phyloP scores from a whole-genome alignment of 2,113 vertebrate genomes.

The Triplophysa rosa region DNA sequence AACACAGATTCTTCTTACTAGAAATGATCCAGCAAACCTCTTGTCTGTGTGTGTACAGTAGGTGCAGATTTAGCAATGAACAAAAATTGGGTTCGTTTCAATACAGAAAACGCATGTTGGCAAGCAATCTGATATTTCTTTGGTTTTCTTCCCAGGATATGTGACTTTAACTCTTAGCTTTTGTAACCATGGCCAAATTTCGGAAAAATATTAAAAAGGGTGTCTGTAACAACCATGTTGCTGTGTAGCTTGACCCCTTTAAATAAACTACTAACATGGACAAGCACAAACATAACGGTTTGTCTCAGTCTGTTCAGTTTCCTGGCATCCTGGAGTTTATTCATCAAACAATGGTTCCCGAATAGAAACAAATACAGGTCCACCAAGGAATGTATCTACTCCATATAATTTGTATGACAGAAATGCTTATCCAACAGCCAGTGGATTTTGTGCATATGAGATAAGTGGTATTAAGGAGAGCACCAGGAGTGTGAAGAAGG shows the following conservation, averaged over 20 bases:
- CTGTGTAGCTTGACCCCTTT: neutral
- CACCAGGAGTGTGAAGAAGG: neutral
- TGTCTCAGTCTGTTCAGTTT: neutral
- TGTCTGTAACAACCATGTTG: neutral
- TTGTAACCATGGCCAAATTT: no score
- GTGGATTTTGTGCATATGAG: no score
- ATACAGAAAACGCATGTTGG: no score
- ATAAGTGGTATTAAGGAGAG: neutral
- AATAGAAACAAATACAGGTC: conserved; percentile 14
- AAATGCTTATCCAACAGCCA: no score
- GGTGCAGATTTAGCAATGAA: no score
- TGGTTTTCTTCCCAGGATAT: no score
- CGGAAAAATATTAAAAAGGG: no score
- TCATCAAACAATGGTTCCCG: conserved; percentile 7
- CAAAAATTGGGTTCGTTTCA: no score
- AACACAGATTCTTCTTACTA: neutral
- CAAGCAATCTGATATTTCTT: no score
- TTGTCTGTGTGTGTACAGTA: neutral
- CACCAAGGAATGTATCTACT: no score
- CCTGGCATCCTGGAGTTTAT: neutral
- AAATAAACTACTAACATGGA: neutral
- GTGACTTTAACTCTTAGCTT: no score
- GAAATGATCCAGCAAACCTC: neutral
- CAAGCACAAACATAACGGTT: neutral
- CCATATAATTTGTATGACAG: no score